Percentiles rank a stretch among this genome's conserved stretches.
Conservation (phyloP, 2,888 invertebrate species). For the Rapana venosa region DNA sequence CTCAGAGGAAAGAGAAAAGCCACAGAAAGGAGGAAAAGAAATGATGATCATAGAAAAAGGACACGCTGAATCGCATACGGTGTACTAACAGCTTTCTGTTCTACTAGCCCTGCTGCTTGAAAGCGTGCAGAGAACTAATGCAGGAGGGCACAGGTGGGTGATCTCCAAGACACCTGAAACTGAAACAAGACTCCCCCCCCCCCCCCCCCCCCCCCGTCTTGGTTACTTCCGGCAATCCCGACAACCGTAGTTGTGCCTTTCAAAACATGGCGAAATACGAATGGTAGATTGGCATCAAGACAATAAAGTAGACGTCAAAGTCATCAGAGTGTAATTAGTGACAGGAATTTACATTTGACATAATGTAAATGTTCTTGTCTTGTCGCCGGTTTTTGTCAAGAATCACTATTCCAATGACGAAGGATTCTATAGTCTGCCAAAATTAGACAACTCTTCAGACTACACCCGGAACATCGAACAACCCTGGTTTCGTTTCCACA, state of each 20-base stretch:
- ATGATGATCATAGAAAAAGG: neutral
- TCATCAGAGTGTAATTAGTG: neutral
- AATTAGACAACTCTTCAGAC: no score
- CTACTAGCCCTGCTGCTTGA: neutral
- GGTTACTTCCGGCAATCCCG: neutral
- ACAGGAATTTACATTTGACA: no score
- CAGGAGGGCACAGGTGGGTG: neutral
- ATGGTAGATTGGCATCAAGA: neutral
- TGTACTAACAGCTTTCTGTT: neutral
- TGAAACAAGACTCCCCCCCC: neutral
- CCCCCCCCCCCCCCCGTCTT: neutral
- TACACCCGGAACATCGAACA: no score
- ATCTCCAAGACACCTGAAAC: neutral
- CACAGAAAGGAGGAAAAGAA: no score
- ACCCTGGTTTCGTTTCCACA: neutral
- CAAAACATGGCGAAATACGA: conserved; percentile 4
- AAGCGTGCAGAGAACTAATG: neutral
- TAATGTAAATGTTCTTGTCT: no score
- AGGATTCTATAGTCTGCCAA: no score
- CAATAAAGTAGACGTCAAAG: neutral
- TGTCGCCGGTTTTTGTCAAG: no score
- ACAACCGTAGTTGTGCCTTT: neutral
- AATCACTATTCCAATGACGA: no score
- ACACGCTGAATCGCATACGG: neutral
- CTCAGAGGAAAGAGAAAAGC: no score